Conservation (phyloP, 2,113 vertebrate genomes). For the Epinephelus moara region DNA sequence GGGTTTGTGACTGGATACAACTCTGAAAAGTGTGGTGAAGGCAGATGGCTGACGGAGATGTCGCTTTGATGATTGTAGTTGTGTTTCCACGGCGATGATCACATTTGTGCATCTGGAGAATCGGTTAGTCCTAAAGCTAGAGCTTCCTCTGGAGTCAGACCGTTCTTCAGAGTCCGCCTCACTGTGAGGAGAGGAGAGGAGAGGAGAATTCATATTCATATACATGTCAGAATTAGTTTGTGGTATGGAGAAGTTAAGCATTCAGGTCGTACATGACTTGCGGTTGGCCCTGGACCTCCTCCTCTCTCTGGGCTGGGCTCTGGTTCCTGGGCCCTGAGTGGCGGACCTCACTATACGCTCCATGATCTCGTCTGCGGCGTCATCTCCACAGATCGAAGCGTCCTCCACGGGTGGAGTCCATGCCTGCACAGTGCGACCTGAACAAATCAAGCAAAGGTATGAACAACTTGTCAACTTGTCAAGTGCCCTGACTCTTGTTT, state of each 20-base stretch:
- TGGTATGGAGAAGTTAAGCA: background rate
- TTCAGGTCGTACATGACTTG: slow-evolving; percentile 90
- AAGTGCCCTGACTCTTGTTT: background rate
- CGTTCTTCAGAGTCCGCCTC: slow-evolving; percentile 94
- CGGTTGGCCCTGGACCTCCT: slow-evolving; percentile 95
- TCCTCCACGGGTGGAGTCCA: slow-evolving; percentile 87
- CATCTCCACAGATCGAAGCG: slow-evolving; percentile 85
- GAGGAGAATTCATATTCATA: background rate
- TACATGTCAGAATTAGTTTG: background rate
- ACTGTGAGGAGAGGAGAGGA: slow-evolving; percentile 79
- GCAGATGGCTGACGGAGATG: slow-evolving; percentile 20
- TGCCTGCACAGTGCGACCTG: slow-evolving; percentile 84
- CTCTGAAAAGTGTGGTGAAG: slow-evolving; percentile 27
- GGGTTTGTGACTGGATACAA: slow-evolving; percentile 24
- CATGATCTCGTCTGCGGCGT: slow-evolving; percentile 96
- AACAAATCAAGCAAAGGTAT: background rate
- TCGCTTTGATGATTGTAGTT: background rate
- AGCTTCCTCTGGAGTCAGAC: slow-evolving; percentile 94
- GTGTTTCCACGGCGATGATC: slow-evolving; percentile 56
- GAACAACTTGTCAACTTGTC: background rate
- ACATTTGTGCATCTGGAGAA: slow-evolving; percentile 89
- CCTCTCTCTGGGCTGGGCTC: slow-evolving; percentile 91
- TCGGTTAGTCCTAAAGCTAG: slow-evolving; percentile 91
- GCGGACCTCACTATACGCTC: slow-evolving; percentile 97
- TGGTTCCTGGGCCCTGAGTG: slow-evolving; percentile 93